Percentiles rank a stretch among this genome's conserved stretches.
These are phyloP conservation scores for Palythoa grandiflora DNA, from an alignment of 92 coral and sea anemone species.

Conservation along the genomic window DNA sequence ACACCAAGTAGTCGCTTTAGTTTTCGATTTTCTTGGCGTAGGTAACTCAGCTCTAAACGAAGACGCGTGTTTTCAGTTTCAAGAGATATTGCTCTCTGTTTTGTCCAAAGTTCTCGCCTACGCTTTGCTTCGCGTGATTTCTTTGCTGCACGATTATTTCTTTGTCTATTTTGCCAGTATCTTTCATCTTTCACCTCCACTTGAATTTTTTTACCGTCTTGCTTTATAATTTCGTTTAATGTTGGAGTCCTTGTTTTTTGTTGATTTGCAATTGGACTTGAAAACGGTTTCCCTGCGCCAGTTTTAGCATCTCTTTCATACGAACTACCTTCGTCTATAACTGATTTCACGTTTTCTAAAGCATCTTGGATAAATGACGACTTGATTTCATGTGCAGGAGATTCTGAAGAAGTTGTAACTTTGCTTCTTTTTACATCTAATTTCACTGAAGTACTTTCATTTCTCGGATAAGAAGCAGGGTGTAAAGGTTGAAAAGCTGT, in stretches of 20 bases:
- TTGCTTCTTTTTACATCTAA: neutral
- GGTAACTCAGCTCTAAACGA: constrained; percentile 19
- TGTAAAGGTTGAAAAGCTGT: neutral
- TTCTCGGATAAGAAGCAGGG: neutral
- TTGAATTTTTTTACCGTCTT: neutral
- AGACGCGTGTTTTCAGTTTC: constrained; percentile 22
- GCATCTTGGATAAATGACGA: neutral
- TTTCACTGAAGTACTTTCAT: neutral
- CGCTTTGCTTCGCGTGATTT: constrained; percentile 7
- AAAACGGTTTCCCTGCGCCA: no score
- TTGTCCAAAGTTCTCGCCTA: neutral
- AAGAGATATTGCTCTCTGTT: constrained; percentile 11
- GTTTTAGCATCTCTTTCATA: neutral
- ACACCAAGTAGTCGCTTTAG: constrained; percentile 13
- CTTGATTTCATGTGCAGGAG: neutral
- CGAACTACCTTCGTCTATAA: neutral
- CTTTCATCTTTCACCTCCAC: constrained; percentile 6
- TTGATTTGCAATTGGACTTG: neutral
- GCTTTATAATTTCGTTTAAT: neutral
- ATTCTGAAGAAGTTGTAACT: neutral
- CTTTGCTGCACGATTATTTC: constrained; percentile 12
- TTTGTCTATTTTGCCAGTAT: constrained; percentile 7
- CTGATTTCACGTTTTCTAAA: constrained; percentile 3
- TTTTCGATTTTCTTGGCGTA: constrained; percentile 4
- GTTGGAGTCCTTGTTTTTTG: neutral